These are phyloP conservation scores for Coecobrya sp. DNA, from an alignment of 2,888 invertebrate species.

Conservation along the genomic window DNA sequence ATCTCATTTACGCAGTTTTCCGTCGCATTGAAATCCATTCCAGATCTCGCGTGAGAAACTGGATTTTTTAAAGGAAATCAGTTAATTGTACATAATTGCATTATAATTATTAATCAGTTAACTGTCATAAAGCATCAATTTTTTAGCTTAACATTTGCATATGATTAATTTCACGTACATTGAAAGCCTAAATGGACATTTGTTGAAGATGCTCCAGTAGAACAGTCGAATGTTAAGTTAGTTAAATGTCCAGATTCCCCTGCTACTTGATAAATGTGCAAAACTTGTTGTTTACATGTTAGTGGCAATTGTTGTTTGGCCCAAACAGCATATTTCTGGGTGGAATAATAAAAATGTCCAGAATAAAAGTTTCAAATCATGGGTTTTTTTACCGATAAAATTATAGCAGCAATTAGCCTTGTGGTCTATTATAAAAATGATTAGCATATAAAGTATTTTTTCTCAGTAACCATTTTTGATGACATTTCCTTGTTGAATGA, in stretches of 20 bases:
- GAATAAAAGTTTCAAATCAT: too few species aligned
- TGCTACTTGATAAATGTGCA: slow-evolving; percentile 61
- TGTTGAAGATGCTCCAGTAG: background rate
- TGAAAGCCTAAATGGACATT: slow-evolving; percentile 11
- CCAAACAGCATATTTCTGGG: slow-evolving; percentile 50
- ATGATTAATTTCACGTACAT: slow-evolving; percentile 14
- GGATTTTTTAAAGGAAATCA: too few species aligned
- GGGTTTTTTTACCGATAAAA: too few species aligned
- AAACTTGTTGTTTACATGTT: slow-evolving; percentile 57
- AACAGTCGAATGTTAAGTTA: slow-evolving; percentile 34
- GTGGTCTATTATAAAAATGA: background rate
- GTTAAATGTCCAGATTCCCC: background rate
- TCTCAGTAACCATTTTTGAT: slow-evolving; percentile 60
- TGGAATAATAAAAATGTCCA: too few species aligned
- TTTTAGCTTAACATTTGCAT: too few species aligned
- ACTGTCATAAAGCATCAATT: background rate
- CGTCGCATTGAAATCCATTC: slow-evolving; percentile 55
- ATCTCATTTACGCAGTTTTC: slow-evolving; percentile 59
- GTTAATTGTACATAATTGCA: too few species aligned
- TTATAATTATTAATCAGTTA: too few species aligned
- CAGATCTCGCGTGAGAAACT: background rate
- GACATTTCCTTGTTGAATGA: slow-evolving; percentile 25
- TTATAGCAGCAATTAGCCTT: background rate
- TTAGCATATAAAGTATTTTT: background rate
- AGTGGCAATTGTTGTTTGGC: background rate